These are phyloP conservation scores for Eulemur coronatus DNA, from an alignment of 2,797 vertebrate species.

Conservation along the genomic window DNA sequence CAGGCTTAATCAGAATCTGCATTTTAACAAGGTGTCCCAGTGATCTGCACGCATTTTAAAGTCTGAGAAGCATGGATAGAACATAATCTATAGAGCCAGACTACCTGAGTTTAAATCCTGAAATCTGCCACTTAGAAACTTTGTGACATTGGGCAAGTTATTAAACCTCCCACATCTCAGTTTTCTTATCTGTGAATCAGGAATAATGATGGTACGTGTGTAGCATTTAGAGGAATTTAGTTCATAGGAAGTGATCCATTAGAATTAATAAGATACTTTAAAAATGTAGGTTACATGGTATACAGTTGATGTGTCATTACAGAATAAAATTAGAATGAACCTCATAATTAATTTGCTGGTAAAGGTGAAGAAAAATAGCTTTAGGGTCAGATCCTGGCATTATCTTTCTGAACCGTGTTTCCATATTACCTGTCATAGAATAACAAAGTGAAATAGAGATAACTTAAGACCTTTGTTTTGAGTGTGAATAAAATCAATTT, in stretches of 20 bases:
- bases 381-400: neutral
- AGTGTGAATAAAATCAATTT: neutral
- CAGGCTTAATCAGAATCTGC: neutral
- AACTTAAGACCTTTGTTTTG: neutral
- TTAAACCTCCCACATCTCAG: neutral
- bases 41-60: neutral
- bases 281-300: neutral
- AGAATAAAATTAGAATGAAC: neutral
- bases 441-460: constrained; percentile 14
- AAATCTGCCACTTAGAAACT: neutral
- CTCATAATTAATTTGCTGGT: neutral
- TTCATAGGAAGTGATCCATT: neutral
- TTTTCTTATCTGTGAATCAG: neutral
- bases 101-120: neutral
- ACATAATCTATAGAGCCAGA: neutral
- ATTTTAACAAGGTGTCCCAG: neutral
- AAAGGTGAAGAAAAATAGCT: neutral
- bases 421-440: neutral
- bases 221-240: neutral
- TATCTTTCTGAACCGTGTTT: neutral
- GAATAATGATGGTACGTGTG: neutral
- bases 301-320: neutral
- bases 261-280: neutral
- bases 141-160: neutral
- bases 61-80: neutral